These are phyloP conservation scores for Diloba caeruleocephala DNA, from an alignment of 2,888 invertebrate species.

Conservation along the genomic window DNA sequence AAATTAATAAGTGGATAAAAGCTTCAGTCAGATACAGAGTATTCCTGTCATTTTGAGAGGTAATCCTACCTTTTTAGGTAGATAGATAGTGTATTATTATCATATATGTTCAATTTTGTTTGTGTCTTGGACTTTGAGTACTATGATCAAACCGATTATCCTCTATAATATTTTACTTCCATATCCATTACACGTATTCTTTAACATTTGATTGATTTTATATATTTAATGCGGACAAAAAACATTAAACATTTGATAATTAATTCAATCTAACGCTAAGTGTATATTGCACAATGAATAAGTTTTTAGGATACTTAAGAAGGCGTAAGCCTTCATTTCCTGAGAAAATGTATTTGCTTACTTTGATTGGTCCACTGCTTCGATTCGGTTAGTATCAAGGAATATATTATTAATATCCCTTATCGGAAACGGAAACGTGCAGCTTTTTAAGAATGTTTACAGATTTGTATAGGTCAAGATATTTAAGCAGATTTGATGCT, in stretches of 20 bases:
- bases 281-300: no score
- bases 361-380: no score
- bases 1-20: slow-evolving; percentile 34
- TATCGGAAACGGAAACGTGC: slow-evolving; percentile 10
- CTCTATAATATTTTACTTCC: slow-evolving; percentile 2
- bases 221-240: no score
- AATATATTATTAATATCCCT: neutral
- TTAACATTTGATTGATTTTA: slow-evolving; percentile 1
- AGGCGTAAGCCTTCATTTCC: no score
- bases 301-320: no score
- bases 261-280: no score
- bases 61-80: slow-evolving; percentile 1
- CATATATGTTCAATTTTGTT: neutral
- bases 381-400: no score
- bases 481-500: slow-evolving; percentile 11
- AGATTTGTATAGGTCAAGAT: neutral
- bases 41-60: slow-evolving; percentile 8
- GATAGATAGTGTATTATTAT: no score
- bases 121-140: slow-evolving; percentile 5
- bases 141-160: slow-evolving; percentile 28
- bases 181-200: slow-evolving; percentile 11
- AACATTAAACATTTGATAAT: no score
- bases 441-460: slow-evolving; percentile 5
- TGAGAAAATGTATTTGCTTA: no score
- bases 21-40: slow-evolving; percentile 10